A percentile compares a stretch with the other conserved stretches of the same genome.
Evolutionary conservation across 2,113 vertebrate species (phyloP).

Genomic region (Hyaena hyaena): DNA sequence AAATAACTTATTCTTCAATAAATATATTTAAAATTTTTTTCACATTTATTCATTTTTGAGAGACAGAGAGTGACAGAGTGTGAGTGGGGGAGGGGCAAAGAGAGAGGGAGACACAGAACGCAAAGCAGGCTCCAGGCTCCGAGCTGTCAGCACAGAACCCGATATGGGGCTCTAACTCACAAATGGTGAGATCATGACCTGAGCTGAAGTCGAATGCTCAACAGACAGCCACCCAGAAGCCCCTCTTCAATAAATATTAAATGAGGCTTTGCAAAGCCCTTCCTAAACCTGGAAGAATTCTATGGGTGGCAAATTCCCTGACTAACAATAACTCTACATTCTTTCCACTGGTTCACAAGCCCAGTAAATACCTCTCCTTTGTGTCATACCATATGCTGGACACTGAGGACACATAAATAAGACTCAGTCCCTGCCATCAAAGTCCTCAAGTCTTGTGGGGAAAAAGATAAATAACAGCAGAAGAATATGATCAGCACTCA

Average conservation of each 20-base stretch:
- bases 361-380: conserved; percentile 8
- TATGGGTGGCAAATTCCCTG: neutral
- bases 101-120: no score
- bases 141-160: no score
- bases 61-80: no score
- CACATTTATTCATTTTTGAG: no score
- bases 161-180: no score
- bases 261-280: conserved; percentile 19
- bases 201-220: no score
- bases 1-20: conserved; percentile 22
- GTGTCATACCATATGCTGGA: neutral
- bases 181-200: no score
- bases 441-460: neutral
- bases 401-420: neutral
- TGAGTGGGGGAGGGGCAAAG: no score
- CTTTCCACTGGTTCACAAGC: neutral
- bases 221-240: no score
- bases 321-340: neutral
- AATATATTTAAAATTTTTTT: neutral
- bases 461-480: neutral
- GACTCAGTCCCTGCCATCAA: neutral
- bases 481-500: neutral
- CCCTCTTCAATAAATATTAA: neutral
- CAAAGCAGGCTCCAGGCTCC: no score
- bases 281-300: conserved; percentile 1